Conservation (phyloP, 1,140 invertebrate genomes). For the Oryctes rhinoceros region DNA sequence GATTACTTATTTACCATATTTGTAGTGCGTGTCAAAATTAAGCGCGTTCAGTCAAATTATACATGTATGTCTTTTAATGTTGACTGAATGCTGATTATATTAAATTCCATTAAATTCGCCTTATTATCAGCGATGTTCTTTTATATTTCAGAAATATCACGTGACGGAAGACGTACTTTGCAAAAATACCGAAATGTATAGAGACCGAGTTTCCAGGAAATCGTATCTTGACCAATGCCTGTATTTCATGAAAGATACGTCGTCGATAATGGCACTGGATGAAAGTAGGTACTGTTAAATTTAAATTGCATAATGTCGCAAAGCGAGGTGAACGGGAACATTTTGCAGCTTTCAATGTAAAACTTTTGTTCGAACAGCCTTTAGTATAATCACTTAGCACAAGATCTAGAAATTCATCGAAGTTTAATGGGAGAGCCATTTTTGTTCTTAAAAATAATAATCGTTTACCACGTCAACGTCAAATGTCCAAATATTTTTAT, state of each 20-base stretch:
- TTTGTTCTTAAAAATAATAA: neutral
- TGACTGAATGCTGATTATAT: neutral
- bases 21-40: too few species aligned
- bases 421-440: too few species aligned
- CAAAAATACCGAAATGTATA: constrained; percentile 60
- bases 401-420: too few species aligned
- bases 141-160: constrained; percentile 62
- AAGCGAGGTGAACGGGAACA: too few species aligned
- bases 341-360: too few species aligned
- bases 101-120: neutral
- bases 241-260: constrained; percentile 70
- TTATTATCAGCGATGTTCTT: constrained; percentile 40
- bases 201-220: constrained; percentile 64
- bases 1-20: too few species aligned
- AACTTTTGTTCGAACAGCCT: too few species aligned
- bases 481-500: too few species aligned
- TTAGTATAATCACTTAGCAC: too few species aligned
- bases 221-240: constrained; percentile 64
- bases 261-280: constrained; percentile 68
- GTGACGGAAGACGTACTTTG: constrained; percentile 64
- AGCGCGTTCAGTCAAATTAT: too few species aligned
- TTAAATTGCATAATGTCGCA: too few species aligned
- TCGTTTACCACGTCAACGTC: neutral
- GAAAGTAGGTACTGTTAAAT: constrained; percentile 51
- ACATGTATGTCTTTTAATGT: too few species aligned